These are phyloP conservation scores for Slavum lentiscoides DNA, from an alignment of 2,888 invertebrate species.

Conservation along the genomic window DNA sequence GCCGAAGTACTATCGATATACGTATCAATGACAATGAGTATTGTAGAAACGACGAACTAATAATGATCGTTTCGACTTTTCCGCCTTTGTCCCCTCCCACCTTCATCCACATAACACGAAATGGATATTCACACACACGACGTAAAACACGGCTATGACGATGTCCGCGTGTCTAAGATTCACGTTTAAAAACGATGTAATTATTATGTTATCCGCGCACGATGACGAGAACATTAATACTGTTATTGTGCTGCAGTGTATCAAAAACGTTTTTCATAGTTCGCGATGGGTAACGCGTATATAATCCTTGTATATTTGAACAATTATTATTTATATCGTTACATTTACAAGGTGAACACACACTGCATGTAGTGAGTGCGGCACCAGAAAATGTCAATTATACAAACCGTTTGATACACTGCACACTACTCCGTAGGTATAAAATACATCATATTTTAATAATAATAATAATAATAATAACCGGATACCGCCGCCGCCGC, in stretches of 20 bases:
- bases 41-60: too few species aligned
- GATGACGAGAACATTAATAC: background rate
- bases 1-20: too few species aligned
- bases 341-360: constrained; percentile 22
- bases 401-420: background rate
- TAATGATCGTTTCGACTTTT: too few species aligned
- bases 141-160: background rate
- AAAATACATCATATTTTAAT: too few species aligned
- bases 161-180: background rate
- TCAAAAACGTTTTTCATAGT: constrained; percentile 11
- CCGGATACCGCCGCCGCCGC: background rate
- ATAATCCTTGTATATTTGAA: too few species aligned
- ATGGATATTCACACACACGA: too few species aligned
- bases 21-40: too few species aligned
- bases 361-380: background rate
- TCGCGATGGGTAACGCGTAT: constrained; percentile 18
- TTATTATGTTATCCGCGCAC: background rate
- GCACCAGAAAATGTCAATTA: constrained; percentile 35
- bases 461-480: too few species aligned
- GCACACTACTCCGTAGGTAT: too few species aligned
- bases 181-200: background rate
- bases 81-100: too few species aligned
- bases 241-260: background rate
- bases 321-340: background rate
- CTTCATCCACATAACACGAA: too few species aligned